Evolutionary conservation across 2,888 invertebrate genomes (phyloP).

Genomic region (Yponomeuta sedellus): DNA sequence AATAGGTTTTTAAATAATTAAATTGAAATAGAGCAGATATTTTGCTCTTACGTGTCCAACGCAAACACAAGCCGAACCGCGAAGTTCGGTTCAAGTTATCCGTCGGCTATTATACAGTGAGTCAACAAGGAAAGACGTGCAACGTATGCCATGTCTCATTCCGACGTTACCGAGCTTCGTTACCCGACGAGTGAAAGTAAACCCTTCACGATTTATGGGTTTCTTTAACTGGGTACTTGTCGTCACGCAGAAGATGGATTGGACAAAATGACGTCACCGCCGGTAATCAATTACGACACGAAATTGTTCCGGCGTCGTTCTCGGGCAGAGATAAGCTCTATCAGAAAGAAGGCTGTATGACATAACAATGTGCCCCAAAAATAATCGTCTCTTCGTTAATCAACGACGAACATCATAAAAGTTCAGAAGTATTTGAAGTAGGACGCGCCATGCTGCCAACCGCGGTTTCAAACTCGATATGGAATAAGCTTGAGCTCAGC

Average conservation of each 20-base stretch:
- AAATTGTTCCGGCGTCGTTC: constrained; percentile 22
- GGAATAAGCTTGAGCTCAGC: too few relatives aligned
- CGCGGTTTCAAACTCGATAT: too few relatives aligned
- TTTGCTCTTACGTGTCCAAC: constrained; percentile 28
- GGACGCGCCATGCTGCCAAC: too few relatives aligned
- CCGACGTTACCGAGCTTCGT: constrained; percentile 21
- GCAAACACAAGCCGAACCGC: background rate
- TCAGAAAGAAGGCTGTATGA: background rate
- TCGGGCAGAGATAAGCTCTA: background rate
- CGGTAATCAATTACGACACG: constrained; percentile 20
- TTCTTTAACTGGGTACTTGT: constrained; percentile 38
- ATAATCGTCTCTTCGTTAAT: background rate
- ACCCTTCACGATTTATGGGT: constrained; percentile 50
- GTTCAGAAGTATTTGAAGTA: too few relatives aligned
- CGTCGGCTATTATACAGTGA: background rate
- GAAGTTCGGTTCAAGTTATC: background rate
- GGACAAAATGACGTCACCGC: constrained; percentile 37
- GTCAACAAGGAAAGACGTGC: background rate
- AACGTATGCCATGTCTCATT: background rate
- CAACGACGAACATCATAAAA: background rate
- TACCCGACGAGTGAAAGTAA: constrained; percentile 52
- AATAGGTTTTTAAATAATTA: too few relatives aligned
- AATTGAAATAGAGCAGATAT: constrained; percentile 16
- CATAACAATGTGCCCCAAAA: too few relatives aligned
- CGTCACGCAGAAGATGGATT: constrained; percentile 38